phyloP scores from a whole-genome alignment of 2,113 vertebrate genomes.

The Myrmecobius fasciatus region DNA sequence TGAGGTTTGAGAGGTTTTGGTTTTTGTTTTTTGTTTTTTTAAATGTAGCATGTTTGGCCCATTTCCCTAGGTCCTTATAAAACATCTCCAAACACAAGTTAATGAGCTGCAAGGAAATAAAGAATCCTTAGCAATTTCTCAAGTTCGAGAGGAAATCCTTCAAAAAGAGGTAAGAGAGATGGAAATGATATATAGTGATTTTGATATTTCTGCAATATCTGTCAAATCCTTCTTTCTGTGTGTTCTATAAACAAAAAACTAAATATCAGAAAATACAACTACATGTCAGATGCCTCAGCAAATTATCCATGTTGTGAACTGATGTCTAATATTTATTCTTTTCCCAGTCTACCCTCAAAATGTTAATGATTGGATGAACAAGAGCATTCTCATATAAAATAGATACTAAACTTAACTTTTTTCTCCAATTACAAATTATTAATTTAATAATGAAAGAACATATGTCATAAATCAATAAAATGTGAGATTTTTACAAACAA shows the following conservation, averaged over 20 bases:
- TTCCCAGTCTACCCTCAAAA: slow-evolving; percentile 11
- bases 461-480: slow-evolving; percentile 17
- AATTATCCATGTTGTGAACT: slow-evolving; percentile 6
- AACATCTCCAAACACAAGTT: slow-evolving; percentile 91
- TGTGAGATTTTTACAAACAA: slow-evolving; percentile 15
- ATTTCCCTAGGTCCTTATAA: slow-evolving; percentile 87
- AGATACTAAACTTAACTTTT: not conserved
- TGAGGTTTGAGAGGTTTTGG: not conserved
- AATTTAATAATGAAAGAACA: not conserved
- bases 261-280: slow-evolving; percentile 3
- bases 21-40: not conserved
- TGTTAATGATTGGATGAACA: slow-evolving; percentile 7
- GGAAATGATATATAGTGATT: not conserved
- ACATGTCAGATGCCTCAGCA: not conserved
- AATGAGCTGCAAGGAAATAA: slow-evolving; percentile 86
- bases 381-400: not conserved
- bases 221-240: not conserved
- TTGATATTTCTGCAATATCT: slow-evolving; percentile 45
- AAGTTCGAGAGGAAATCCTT: slow-evolving; percentile 89
- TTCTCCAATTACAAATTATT: not conserved
- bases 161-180: slow-evolving; percentile 88
- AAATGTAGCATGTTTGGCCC: slow-evolving; percentile 45
- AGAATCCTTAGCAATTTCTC: slow-evolving; percentile 88
- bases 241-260: slow-evolving; percentile 15
- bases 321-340: not conserved